Base-by-base conservation (phyloP, 2,113 vertebrate species). In the Platysteira castanea region DNA sequence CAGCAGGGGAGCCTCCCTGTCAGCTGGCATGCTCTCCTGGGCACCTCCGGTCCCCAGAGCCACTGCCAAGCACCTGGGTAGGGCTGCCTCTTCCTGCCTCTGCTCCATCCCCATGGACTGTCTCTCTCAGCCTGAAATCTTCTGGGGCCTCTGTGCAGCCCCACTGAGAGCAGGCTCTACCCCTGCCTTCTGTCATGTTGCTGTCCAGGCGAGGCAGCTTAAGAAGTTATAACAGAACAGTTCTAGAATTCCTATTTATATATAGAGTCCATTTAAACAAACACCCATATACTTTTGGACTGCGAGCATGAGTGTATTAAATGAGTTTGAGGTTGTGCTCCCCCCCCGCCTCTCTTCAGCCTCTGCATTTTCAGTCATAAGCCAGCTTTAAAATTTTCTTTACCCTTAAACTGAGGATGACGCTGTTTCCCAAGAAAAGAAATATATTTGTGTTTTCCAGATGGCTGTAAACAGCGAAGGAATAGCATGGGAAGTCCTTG, bases 381-480 rank as follows among this genome's bases (percentile, higher is more conserved):
- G 13, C 8, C 0, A 0, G 10, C 41, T 95, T 90, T 81, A 73
- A 73, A 63, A 52, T 60, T 39, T 24, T 79, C 49, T 75, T 74
- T 84, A n/a, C 18, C 21, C 52, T 65, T 27, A 46, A 93, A 68
- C 21, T 60, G 28, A 68, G 35, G 17, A 67, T 83, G 73, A 92
- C 35, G 35, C 35, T n/a, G 47, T 81, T 84, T 56, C 76, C 37
- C 49, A 84, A 74, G 46, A 64, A 3, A 4, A 89, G 54, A 79
- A 77, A 67, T 41, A 7, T 31, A 15, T 79, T 71, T 67, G 15
- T 63, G 26, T 94, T 96, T 97, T 94, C 31, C 93, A 98, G 98
- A 95, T 97, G 60, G 69, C 60, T 7, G 91, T 56, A 17, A 33
- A 37, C 2, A 53, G 83, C 0, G 11, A 94, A 59, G 85, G 85